phyloP scores from a whole-genome alignment of 1,140 invertebrate genomes.

The Oppia nitens region DNA sequence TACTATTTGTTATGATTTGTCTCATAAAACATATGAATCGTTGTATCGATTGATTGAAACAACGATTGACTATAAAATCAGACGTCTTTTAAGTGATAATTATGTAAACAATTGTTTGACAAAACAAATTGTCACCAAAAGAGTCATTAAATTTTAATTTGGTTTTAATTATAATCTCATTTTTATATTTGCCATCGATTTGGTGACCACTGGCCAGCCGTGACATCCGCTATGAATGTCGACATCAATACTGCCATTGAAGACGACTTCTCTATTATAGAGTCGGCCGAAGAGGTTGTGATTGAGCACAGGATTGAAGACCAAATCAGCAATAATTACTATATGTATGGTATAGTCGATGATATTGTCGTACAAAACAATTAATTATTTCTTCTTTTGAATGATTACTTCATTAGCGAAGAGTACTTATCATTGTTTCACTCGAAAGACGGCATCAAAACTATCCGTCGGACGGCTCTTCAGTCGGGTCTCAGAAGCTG shows the following conservation, averaged over 20 bases:
- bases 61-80: too few species aligned
- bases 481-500: slow-evolving; percentile 12
- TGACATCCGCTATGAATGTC: too few species aligned
- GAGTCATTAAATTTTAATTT: too few species aligned
- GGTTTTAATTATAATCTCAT: too few species aligned
- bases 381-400: neutral
- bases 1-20: too few species aligned
- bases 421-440: slow-evolving; percentile 6
- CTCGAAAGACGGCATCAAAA: neutral
- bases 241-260: neutral
- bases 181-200: too few species aligned
- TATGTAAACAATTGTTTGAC: too few species aligned
- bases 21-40: too few species aligned
- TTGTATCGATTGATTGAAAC: too few species aligned
- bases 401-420: slow-evolving; percentile 3
- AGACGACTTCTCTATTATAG: slow-evolving; percentile 10
- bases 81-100: too few species aligned
- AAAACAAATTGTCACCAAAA: too few species aligned
- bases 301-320: slow-evolving; percentile 1
- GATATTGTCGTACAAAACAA: neutral
- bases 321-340: slow-evolving; percentile 12
- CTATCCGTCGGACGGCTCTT: slow-evolving; percentile 21
- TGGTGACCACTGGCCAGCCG: too few species aligned
- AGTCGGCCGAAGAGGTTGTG: slow-evolving; percentile 7
- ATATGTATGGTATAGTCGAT: slow-evolving; percentile 6